Base-by-base conservation (phyloP, 2,797 vertebrate genomes). In the Gadopsis marmoratus region DNA sequence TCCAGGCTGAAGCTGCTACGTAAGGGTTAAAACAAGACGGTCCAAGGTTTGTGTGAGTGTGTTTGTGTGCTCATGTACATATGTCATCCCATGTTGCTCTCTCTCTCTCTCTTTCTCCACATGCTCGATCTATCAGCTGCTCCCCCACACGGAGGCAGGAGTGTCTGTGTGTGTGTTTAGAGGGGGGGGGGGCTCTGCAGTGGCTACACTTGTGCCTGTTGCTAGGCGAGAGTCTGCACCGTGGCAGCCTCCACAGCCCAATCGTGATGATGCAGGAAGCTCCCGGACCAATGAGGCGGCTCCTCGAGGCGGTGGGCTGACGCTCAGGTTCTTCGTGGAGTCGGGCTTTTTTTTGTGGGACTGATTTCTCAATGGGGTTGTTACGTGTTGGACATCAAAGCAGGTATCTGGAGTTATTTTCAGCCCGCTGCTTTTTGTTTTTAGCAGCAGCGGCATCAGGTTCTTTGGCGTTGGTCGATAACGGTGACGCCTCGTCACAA, bases 181-280 rank as follows among this genome's bases (percentile, higher is more conserved):
- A 47, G 19, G 1, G 51, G 33, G 5, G 12, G 29, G 56, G 0
- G 7, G 47, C 67, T 81, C 81, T 71, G 74, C 72, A 59, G 82
- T 41, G 39, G 76, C 78, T 74, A 76, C 73, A 55, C 83, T 85
- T 12, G 61, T 85, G 91, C 84, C 90, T 92, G 92, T 93, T 93
- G 88, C 92, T 91, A 94, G 91, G 92, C 76, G 79, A 92, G 87
- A 91, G 79, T 73, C 50, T 21, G 76, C 70, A 68, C 65, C 13
- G 33, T 2, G 64, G 61, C 70, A 23, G 31, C 84, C 84, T 73
- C 56, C 62, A 13, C 83, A 79, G 87, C n/a, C 93, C 91, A 91
- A 90, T 93, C 54, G 3, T 0, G 53, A 4, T 0, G 58, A 64
- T 19, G 63, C 84, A 86, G 79, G 84, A 86, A 83, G 78, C 83